Percentiles rank a stretch among this genome's conserved stretches.
These are phyloP conservation scores for Lucilia sericata DNA, from an alignment of 1,140 invertebrate species.

Conservation along the genomic window DNA sequence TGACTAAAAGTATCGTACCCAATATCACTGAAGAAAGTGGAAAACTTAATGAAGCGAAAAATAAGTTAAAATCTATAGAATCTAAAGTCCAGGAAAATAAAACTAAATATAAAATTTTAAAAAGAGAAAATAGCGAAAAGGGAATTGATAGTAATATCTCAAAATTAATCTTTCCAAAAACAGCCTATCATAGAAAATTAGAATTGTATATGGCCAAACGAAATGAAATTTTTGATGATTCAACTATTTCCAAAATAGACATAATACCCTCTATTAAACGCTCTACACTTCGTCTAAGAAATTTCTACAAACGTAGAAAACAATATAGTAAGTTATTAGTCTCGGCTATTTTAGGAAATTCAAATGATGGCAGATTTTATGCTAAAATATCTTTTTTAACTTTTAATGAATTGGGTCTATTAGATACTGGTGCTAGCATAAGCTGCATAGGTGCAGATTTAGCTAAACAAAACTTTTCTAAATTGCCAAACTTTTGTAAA, in stretches of 20 bases:
- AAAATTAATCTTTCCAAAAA: neutral
- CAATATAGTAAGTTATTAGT: neutral
- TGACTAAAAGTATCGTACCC: neutral
- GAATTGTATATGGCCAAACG: slow-evolving; percentile 1
- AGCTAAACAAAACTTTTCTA: slow-evolving; percentile 7
- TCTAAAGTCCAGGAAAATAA: neutral
- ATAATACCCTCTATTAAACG: neutral
- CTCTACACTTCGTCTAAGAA: neutral
- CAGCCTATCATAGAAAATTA: slow-evolving; percentile 1
- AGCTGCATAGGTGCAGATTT: slow-evolving; percentile 25
- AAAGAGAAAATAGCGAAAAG: neutral
- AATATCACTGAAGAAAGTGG: neutral
- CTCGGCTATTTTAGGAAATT: neutral
- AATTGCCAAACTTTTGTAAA: slow-evolving; percentile 7
- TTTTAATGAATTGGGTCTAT: neutral
- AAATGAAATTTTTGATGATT: slow-evolving; percentile 20
- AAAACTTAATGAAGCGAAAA: too few species aligned
- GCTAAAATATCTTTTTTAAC: slow-evolving; percentile 32
- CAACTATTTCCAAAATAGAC: neutral
- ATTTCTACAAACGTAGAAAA: slow-evolving; percentile 13
- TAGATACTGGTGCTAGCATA: slow-evolving; percentile 8
- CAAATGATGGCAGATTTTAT: neutral
- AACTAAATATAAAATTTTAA: neutral
- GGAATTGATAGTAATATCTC: neutral
- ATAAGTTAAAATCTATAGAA: neutral